Base-by-base conservation (phyloP, 2,888 invertebrate species). In the Esperia sulphurella region DNA sequence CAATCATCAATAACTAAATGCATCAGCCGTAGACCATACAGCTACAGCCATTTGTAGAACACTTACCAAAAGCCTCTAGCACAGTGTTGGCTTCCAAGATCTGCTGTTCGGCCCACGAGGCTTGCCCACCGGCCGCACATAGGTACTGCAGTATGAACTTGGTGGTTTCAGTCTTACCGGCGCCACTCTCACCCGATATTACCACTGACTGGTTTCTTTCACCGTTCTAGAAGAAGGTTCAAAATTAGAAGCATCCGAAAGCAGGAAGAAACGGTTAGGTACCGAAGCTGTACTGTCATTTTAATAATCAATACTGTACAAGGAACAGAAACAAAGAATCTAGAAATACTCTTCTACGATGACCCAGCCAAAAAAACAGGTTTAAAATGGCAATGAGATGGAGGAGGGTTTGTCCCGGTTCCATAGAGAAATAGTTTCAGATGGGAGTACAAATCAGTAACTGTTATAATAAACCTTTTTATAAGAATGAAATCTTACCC, bases 91-190 rank as follows among this genome's bases (percentile, higher is more conserved):
- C 97, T 79, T 97, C 97, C 21, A 97, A 91, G 63, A 97, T 97
- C 89, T 97, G 97, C 75, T 97, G 97, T 73, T 97, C 97, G n/a
- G 97, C 96, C 97, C 97, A 97, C 0, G 97, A 95, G 12, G 88
- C 86, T 54, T 88, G 88, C 0, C 86, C 88, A 7, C 95, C 95
- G 7, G 97, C 96, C 10, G 96, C 95, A 82, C 97, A 97, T 46
- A 97, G 89, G 83, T 97, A 97, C 81, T 97, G 97, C 53, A 97
- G 90, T 59, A 97, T 96, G 71, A 97, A 93, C 79, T 97, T 96
- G 3, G 97, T 97, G 45, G 96, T 96, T 82, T 97, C 97, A 0
- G 97, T 97, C 87, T 97, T 97, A 45, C 97, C 97, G 4, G 97
- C 97, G 5, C 97, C 97, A 65, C 96, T 96, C 83, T 97, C 97